Evolutionary conservation across 2,888 invertebrate species (phyloP).

Genomic region (Apamea epomidion): DNA sequence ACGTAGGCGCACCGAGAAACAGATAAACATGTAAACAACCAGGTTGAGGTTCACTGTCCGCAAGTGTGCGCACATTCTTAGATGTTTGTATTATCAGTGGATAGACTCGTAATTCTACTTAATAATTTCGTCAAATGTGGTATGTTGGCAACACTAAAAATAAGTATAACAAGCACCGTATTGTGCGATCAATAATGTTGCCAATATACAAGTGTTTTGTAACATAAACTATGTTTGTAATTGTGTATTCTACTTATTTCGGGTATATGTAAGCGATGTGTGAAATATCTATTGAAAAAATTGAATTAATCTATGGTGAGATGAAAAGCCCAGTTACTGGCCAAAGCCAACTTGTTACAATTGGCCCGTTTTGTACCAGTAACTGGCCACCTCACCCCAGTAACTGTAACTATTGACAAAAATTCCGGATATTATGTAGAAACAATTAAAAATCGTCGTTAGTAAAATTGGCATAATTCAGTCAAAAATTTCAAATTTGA

Average conservation of each 20-base stretch:
- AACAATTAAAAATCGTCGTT: constrained; percentile 57
- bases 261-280: constrained; percentile 63
- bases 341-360: background rate
- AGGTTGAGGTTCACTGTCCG: constrained; percentile 10
- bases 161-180: constrained; percentile 70
- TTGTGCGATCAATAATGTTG: constrained; percentile 63
- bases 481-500: constrained; percentile 60
- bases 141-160: constrained; percentile 66
- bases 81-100: constrained; percentile 58
- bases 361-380: background rate
- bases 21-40: constrained; percentile 47
- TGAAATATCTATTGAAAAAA: constrained; percentile 63
- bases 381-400: constrained; percentile 33
- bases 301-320: constrained; percentile 63
- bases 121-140: constrained; percentile 62
- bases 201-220: constrained; percentile 54
- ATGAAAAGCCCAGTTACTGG: constrained; percentile 31
- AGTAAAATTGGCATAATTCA: constrained; percentile 67
- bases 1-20: constrained; percentile 31
- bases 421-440: constrained; percentile 49
- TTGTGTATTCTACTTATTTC: constrained; percentile 59
- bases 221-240: constrained; percentile 54
- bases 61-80: constrained; percentile 41
- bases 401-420: constrained; percentile 59
- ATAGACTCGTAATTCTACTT: constrained; percentile 66